Conservation (phyloP, 2,797 vertebrate genomes). For the Champsocephalus esox region DNA sequence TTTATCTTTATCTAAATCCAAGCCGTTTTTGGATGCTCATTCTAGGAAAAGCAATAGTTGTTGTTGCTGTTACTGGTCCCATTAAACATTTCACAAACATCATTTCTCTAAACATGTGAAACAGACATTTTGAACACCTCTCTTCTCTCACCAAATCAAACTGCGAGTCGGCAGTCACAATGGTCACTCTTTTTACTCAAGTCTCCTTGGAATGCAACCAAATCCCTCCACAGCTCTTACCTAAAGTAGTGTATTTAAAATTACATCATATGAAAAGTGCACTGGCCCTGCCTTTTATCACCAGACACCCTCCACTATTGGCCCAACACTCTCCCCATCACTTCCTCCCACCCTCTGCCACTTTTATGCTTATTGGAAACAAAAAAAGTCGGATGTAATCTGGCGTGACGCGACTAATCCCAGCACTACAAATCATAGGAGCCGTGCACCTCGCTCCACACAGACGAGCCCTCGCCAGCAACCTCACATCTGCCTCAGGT, state of each 20-base stretch:
- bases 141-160: conserved; percentile 23
- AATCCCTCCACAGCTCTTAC: conserved; percentile 55
- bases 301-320: conserved; percentile 28
- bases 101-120: conserved; percentile 31
- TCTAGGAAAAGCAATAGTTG: not conserved
- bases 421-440: conserved; percentile 85
- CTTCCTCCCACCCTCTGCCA: conserved; percentile 45
- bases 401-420: conserved; percentile 92
- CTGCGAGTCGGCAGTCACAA: conserved; percentile 52
- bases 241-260: conserved; percentile 37
- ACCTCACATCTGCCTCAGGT: conserved; percentile 69
- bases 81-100: not conserved
- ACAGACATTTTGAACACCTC: not conserved
- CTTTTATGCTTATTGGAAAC: conserved; percentile 84
- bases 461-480: conserved; percentile 47
- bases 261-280: conserved; percentile 57
- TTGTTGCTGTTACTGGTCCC: not conserved
- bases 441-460: conserved; percentile 59
- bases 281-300: conserved; percentile 23
- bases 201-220: conserved; percentile 55
- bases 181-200: conserved; percentile 68
- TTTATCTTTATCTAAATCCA: not conserved
- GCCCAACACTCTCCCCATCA: not conserved
- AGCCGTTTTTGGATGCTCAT: no score
- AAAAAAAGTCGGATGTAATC: conserved; percentile 85